A percentile compares a stretch with the other conserved stretches of the same genome.
These are phyloP conservation scores for Dermolepida albohirtum DNA, from an alignment of 2,888 invertebrate species.

Conservation along the genomic window DNA sequence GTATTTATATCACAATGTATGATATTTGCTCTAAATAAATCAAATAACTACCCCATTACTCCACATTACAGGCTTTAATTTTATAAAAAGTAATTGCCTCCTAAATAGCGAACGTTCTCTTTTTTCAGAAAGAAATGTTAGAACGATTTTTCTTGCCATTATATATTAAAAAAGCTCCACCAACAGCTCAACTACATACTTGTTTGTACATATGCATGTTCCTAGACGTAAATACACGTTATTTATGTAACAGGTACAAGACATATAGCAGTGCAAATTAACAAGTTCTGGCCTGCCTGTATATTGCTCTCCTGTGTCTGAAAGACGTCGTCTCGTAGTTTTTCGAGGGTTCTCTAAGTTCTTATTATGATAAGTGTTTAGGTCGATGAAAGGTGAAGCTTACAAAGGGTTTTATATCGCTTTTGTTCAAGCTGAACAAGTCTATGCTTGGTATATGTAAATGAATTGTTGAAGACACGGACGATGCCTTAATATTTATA, in stretches of 20 bases:
- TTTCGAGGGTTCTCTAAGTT: conserved; percentile 30
- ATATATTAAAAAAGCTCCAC: no score
- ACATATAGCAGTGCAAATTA: not conserved
- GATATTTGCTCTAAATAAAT: no score
- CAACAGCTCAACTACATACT: no score
- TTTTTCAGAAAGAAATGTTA: no score
- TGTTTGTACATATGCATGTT: no score
- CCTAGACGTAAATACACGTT: no score
- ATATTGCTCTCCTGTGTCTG: conserved; percentile 6
- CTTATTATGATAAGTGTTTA: conserved; percentile 35
- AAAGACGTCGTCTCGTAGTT: not conserved
- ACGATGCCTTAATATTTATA: conserved; percentile 29
- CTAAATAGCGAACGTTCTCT: no score
- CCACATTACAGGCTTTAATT: no score
- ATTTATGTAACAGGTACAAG: conserved; percentile 4
- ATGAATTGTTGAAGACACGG: conserved; percentile 19
- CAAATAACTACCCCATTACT: no score
- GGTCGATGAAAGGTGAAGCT: conserved; percentile 35
- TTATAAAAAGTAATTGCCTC: no score
- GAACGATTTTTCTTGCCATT: no score
- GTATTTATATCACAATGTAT: no score
- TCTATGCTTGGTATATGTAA: conserved; percentile 24
- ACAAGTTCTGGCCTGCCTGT: not conserved
- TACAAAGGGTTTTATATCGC: conserved; percentile 31
- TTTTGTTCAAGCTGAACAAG: conserved; percentile 26